These are phyloP conservation scores for Salminus brasiliensis DNA, from an alignment of 2,113 vertebrate species.

Conservation along the genomic window DNA sequence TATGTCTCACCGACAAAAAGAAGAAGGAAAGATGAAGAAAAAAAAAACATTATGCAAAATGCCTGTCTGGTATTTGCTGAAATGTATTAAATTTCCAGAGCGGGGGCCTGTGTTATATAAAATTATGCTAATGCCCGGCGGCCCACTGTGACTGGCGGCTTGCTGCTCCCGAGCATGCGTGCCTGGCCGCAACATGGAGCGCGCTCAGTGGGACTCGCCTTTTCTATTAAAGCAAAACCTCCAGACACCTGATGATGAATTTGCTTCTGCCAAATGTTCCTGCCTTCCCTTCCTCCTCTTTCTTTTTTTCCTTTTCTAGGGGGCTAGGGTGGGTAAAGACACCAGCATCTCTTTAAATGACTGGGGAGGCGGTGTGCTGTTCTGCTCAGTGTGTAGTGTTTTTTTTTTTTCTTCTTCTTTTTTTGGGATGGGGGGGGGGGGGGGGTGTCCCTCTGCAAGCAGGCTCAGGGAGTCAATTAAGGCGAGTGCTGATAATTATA, in stretches of 20 bases:
- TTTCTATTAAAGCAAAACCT: slow-evolving; percentile 99
- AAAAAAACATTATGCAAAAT: slow-evolving; percentile 96
- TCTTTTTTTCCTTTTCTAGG: slow-evolving; percentile 84
- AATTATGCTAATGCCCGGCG: slow-evolving; percentile 99
- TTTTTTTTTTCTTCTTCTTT: background rate
- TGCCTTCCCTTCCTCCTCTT: slow-evolving; percentile 68
- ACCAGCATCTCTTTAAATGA: slow-evolving; percentile 98
- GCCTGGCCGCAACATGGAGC: slow-evolving; percentile 94
- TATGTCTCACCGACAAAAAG: slow-evolving; percentile 59
- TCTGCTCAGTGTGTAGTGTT: slow-evolving; percentile 83
- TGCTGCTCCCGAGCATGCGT: slow-evolving; percentile 97
- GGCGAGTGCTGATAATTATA: slow-evolving; percentile 89
- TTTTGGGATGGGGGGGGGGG: slow-evolving; percentile 10
- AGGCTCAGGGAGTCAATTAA: slow-evolving; percentile 86
- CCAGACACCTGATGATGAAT: slow-evolving; percentile 99
- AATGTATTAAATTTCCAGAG: slow-evolving; percentile 99
- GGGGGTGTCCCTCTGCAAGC: slow-evolving; percentile 71
- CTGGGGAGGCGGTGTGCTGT: slow-evolving; percentile 93
- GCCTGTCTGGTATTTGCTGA: slow-evolving; percentile 96
- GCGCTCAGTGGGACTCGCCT: slow-evolving; percentile 98
- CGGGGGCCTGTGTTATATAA: slow-evolving; percentile 98
- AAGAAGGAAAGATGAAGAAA: slow-evolving; percentile 35
- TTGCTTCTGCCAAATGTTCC: slow-evolving; percentile 99
- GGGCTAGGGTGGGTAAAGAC: slow-evolving; percentile 84
- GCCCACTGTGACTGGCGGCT: slow-evolving; percentile 97